Percentiles rank a stretch among this genome's conserved stretches.
Evolutionary conservation across 92 coral and sea anemone species (phyloP).

Genomic region (Parazoanthus darwini): DNA sequence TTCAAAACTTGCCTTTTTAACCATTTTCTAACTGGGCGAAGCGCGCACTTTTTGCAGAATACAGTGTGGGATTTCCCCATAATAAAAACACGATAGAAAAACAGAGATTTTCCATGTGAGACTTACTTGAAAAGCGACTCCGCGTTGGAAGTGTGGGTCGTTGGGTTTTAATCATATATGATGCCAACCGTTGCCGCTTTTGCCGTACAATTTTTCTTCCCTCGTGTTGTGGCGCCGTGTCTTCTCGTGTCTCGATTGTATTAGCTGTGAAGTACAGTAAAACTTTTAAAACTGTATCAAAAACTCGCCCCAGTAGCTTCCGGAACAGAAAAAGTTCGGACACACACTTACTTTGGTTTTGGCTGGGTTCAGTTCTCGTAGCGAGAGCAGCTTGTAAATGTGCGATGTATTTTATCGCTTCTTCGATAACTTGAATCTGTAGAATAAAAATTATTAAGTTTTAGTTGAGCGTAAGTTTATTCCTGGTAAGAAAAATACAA

Average conservation of each 20-base stretch:
- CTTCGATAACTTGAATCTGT: conserved; percentile 97
- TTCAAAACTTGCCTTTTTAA: conserved; percentile 52
- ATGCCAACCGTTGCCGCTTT: conserved; percentile 89
- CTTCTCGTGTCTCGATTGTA: conserved; percentile 32
- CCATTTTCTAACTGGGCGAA: conserved; percentile 14
- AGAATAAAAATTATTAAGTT: neutral
- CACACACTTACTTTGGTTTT: conserved; percentile 62
- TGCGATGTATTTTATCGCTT: conserved; percentile 98
- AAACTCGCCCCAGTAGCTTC: conserved; percentile 77
- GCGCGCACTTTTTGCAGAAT: conserved; percentile 36
- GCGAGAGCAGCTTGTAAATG: conserved; percentile 85
- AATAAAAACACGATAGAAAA: conserved; percentile 54
- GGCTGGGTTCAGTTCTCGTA: conserved; percentile 57
- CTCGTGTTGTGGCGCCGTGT: conserved; percentile 51
- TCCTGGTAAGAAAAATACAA: neutral
- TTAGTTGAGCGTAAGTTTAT: neutral
- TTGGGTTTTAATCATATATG: conserved; percentile 94
- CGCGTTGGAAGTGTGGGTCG: conserved; percentile 79
- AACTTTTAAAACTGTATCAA: conserved; percentile 53
- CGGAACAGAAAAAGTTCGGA: conserved; percentile 57
- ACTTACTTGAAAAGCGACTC: conserved; percentile 91
- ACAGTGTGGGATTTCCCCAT: conserved; percentile 4
- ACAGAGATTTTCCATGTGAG: conserved; percentile 56
- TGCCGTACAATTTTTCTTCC: conserved; percentile 70
- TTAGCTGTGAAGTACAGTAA: conserved; percentile 52